A percentile compares a stretch with the other conserved stretches of the same genome.
Conservation (phyloP, 2,888 invertebrate species). For the Rhopalosiphum nymphaeae region DNA sequence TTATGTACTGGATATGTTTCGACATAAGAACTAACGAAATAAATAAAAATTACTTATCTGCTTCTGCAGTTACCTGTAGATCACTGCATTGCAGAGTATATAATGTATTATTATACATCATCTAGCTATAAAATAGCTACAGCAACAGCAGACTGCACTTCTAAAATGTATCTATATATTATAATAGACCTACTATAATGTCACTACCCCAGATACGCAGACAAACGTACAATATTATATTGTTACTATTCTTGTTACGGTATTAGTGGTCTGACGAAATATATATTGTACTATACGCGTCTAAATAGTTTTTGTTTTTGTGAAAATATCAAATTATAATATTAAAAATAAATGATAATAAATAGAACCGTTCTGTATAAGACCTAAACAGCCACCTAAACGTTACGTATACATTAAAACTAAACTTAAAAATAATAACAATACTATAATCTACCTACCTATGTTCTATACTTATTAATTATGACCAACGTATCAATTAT, state of each 20-base stretch:
- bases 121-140: not conserved
- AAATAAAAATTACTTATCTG: slow-evolving; percentile 21
- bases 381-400: not conserved
- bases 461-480: not conserved
- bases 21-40: slow-evolving; percentile 48
- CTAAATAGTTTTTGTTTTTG: not conserved
- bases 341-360: not conserved
- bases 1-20: slow-evolving; percentile 47
- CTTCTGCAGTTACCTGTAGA: not conserved
- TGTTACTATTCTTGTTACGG: not conserved
- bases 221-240: not conserved
- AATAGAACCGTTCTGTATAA: not conserved
- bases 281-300: not conserved
- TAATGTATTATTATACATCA: not conserved
- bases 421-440: not conserved
- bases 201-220: not conserved
- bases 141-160: not conserved
- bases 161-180: not conserved
- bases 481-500: not conserved
- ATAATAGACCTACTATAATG: not conserved
- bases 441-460: not conserved
- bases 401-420: not conserved
- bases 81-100: not conserved
- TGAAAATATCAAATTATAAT: not conserved
- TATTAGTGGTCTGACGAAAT: not conserved